phyloP scores from a whole-genome alignment of 2,797 vertebrate genomes.

The Centroberyx gerrardi region DNA sequence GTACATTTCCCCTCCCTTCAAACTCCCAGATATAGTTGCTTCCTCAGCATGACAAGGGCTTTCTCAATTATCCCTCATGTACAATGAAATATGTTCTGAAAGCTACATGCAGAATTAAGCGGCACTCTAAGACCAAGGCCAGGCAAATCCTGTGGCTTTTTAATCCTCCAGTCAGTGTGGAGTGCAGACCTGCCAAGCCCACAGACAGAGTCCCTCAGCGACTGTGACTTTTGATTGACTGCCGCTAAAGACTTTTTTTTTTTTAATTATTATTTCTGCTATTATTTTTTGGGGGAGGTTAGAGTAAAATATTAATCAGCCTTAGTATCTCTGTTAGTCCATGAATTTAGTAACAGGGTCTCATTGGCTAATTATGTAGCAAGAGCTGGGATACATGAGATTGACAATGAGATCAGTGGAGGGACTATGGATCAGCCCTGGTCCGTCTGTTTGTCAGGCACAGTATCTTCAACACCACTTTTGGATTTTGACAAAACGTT shows the following conservation, averaged over 20 bases:
- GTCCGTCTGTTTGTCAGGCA: too few relatives aligned
- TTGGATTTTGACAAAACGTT: too few relatives aligned
- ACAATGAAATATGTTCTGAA: constrained; percentile 75
- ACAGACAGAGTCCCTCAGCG: constrained; percentile 39
- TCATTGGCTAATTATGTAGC: background rate
- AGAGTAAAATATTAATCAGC: constrained; percentile 23
- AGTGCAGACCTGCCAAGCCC: constrained; percentile 72
- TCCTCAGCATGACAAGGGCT: constrained; percentile 57
- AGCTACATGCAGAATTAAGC: constrained; percentile 75
- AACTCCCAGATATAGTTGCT: constrained; percentile 56
- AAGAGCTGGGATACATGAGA: constrained; percentile 2
- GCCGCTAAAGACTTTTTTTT: constrained; percentile 64
- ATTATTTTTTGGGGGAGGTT: constrained; percentile 20
- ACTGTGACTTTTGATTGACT: constrained; percentile 63
- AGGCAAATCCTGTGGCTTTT: constrained; percentile 77
- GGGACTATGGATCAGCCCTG: too few relatives aligned
- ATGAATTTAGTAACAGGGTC: background rate
- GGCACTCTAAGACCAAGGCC: constrained; percentile 64
- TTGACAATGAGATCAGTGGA: background rate
- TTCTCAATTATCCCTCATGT: constrained; percentile 69
- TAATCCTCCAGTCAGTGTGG: constrained; percentile 78
- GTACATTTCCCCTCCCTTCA: constrained; percentile 30
- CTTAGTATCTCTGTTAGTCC: constrained; percentile 19
- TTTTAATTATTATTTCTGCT: constrained; percentile 28
- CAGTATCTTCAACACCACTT: too few relatives aligned